Conservation (phyloP, 1,140 invertebrate genomes). For the Pseudomyrmex flavicornis region DNA sequence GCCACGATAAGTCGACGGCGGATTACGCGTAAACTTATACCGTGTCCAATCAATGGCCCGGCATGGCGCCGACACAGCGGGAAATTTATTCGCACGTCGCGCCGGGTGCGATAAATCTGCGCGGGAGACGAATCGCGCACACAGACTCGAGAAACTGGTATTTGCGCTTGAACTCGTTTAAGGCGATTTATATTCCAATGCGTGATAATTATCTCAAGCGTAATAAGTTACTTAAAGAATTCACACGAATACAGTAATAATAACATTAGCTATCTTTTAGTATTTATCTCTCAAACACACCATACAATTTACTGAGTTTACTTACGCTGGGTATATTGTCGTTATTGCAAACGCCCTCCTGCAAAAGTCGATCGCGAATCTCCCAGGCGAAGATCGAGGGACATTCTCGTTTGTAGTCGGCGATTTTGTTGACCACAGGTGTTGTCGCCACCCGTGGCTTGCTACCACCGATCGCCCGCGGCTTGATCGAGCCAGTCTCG, state of each 20-base stretch:
- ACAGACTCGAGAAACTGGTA: background rate
- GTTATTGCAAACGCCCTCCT: conserved; percentile 98
- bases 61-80: conserved; percentile 42
- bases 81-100: conserved; percentile 47
- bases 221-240: background rate
- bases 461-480: conserved; percentile 97
- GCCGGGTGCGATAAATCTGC: conserved; percentile 11
- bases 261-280: background rate
- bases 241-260: background rate
- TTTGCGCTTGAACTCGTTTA: background rate
- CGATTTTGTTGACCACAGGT: conserved; percentile 97
- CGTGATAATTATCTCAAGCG: background rate
- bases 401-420: conserved; percentile 97
- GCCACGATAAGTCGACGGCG: conserved; percentile 71
- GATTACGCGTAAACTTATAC: conserved; percentile 66
- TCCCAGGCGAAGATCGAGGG: conserved; percentile 99
- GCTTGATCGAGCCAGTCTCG: conserved; percentile 98
- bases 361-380: conserved; percentile 97
- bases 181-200: background rate
- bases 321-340: conserved; percentile 99
- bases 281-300: background rate
- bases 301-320: conserved; percentile 78
- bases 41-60: conserved; percentile 57
- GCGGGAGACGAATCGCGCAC: background rate
- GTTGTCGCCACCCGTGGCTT: conserved; percentile 98